Base-by-base conservation (phyloP, 2,113 vertebrate genomes). In the Sander vitreus region DNA sequence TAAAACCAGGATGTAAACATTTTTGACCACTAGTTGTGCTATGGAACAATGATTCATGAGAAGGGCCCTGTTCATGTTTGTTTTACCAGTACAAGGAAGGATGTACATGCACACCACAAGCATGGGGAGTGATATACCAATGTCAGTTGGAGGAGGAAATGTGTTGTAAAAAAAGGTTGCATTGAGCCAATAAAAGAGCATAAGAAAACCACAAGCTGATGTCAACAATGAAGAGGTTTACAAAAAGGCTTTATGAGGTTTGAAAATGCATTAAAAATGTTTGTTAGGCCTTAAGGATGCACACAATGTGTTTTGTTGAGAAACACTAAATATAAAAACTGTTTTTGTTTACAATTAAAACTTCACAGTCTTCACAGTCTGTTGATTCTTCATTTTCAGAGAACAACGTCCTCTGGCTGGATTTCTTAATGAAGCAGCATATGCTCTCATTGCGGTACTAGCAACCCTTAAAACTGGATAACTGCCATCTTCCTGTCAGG, bases 391-490 rank as follows among this genome's bases (percentile, higher is more conserved):
- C 21, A 45, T 76, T 85, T 71, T 71, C 71, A 69, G 57, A 55
- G 63, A 73, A 23, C 2, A 82, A 81, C 45, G 39, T 86, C 87
- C 83, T 84, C 63, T 84, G 84, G 78, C 79, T 88, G 80, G 36
- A 71, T 71, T 82, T 78, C 65, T 58, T 88, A 84, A 91, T 90
- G 81, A 84, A 74, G 84, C 74, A 85, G 59, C 91, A 90, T 78
- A 93, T 91, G 88, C 77, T 85, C 75, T 63, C 8, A 7, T 76
- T 62, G 48, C 9, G 36, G 76, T 23, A 39, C 30, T 39, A 36
- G 50, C 50, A 36, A 54, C 67, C 50, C 67, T 54, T 70, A 50
- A 39, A 54, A 39, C 30, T 14, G 48, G 2, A 30, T 80, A 84
- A 74, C 75, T 73, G 80, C 45, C 76, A 55, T 63, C 43, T 54